A percentile compares a stretch with the other conserved stretches of the same genome.
Evolutionary conservation across 1,140 invertebrate species (phyloP).

Genomic region (Triops cancriformis): DNA sequence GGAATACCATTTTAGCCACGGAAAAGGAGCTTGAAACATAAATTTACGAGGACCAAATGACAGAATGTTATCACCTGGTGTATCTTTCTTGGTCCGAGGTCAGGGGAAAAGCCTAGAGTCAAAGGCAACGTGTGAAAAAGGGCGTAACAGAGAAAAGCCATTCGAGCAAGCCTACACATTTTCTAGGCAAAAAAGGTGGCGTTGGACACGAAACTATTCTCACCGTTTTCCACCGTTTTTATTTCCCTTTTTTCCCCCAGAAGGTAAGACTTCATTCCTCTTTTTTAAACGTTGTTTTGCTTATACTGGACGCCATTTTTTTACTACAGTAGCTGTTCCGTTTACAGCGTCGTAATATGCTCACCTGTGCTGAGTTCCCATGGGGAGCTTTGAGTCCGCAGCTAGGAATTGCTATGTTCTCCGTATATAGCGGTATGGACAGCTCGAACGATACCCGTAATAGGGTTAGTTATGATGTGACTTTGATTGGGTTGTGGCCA

Average conservation of each 20-base stretch:
- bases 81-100: neutral
- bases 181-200: neutral
- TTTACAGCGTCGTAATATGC: neutral
- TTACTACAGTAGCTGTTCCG: no score
- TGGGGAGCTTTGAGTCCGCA: no score
- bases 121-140: neutral
- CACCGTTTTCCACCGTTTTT: no score
- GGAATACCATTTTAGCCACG: neutral
- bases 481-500: constrained; percentile 1
- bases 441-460: neutral
- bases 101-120: constrained; percentile 2
- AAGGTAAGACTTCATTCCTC: no score
- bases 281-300: no score
- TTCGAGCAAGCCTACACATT: neutral
- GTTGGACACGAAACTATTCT: no score
- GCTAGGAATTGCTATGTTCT: neutral
- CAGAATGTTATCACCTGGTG: neutral
- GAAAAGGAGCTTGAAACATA: neutral
- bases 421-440: neutral
- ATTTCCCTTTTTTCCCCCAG: no score
- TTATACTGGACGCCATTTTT: no score
- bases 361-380: neutral
- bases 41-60: neutral
- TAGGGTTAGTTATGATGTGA: constrained; percentile 10
- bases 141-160: neutral